A percentile compares a stretch with the other conserved stretches of the same genome.
Conservation (phyloP, 2,888 invertebrate genomes). For the Patella ulyssiponensis region DNA sequence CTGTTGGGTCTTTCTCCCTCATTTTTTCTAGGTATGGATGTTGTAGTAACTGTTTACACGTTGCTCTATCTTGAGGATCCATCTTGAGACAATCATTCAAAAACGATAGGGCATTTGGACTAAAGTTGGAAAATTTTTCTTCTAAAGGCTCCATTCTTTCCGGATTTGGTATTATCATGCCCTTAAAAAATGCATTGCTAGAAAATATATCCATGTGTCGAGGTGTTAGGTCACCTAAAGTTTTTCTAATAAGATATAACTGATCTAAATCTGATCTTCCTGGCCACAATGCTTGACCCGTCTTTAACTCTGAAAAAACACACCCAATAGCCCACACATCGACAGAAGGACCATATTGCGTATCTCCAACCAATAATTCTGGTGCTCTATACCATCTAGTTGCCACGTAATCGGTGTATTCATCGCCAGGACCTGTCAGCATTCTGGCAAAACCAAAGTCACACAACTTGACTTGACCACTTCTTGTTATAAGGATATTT, state of each 20-base stretch:
- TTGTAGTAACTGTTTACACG: slow-evolving; percentile 89
- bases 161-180: slow-evolving; percentile 92
- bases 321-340: slow-evolving; percentile 97
- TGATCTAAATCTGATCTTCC: slow-evolving; percentile 99
- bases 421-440: slow-evolving; percentile 92
- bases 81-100: slow-evolving; percentile 89
- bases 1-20: slow-evolving; percentile 47
- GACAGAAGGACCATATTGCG: slow-evolving; percentile 82
- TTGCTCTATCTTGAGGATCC: slow-evolving; percentile 92
- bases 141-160: slow-evolving; percentile 88
- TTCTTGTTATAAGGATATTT: slow-evolving; percentile 93
- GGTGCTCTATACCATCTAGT: slow-evolving; percentile 99
- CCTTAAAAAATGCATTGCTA: slow-evolving; percentile 94
- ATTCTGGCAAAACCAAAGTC: slow-evolving; percentile 99
- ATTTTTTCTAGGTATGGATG: slow-evolving; percentile 88
- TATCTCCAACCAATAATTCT: slow-evolving; percentile 96
- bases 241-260: slow-evolving; percentile 93
- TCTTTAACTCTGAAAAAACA: slow-evolving; percentile 75
- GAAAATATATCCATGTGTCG: slow-evolving; percentile 97
- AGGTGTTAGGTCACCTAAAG: slow-evolving; percentile 91
- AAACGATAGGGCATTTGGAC: slow-evolving; percentile 63
- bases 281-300: slow-evolving; percentile 82
- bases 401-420: slow-evolving; percentile 99
- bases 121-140: slow-evolving; percentile 83
- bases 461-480: slow-evolving; percentile 95